These are phyloP conservation scores for Urophycis tenuis DNA, from an alignment of 2,797 vertebrate species.

Conservation along the genomic window DNA sequence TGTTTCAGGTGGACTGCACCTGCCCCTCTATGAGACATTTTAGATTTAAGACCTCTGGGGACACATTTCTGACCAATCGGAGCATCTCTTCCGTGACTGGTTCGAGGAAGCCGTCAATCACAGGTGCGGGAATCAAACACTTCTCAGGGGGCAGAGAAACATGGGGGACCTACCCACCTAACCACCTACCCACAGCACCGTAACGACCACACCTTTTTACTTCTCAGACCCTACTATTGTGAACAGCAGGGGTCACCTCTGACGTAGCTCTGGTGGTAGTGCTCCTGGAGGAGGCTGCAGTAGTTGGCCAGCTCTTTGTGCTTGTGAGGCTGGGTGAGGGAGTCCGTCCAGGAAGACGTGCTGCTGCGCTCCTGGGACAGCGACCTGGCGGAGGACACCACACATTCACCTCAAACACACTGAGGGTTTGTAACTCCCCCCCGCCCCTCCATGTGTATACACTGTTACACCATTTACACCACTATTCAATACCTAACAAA, in stretches of 20 bases:
- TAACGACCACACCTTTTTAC: too few species aligned
- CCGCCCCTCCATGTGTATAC: too few species aligned
- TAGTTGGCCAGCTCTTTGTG: constrained; percentile 86
- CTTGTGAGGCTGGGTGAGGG: constrained; percentile 72
- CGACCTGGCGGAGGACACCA: constrained; percentile 65
- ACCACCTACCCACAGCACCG: too few species aligned
- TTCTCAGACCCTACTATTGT: not conserved
- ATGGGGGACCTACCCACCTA: too few species aligned
- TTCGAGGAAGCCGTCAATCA: too few species aligned
- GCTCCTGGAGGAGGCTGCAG: constrained; percentile 88
- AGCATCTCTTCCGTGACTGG: too few species aligned
- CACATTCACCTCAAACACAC: constrained; percentile 12
- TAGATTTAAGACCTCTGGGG: not conserved
- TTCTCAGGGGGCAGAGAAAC: too few species aligned
- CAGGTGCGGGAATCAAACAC: too few species aligned
- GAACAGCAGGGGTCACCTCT: constrained; percentile 21
- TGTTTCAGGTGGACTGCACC: not conserved
- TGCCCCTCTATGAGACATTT: not conserved
- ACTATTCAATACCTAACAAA: too few species aligned
- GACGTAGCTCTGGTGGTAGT: constrained; percentile 85
- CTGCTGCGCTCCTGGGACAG: constrained; percentile 82
- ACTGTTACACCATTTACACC: too few species aligned
- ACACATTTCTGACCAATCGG: too few species aligned
- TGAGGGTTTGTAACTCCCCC: not conserved
- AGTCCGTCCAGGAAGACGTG: constrained; percentile 79